Evolutionary conservation across 1,140 invertebrate genomes (phyloP), one percentile per base, ranked within the genome.

Genomic region (Pachypeltis micranthus): DNA sequence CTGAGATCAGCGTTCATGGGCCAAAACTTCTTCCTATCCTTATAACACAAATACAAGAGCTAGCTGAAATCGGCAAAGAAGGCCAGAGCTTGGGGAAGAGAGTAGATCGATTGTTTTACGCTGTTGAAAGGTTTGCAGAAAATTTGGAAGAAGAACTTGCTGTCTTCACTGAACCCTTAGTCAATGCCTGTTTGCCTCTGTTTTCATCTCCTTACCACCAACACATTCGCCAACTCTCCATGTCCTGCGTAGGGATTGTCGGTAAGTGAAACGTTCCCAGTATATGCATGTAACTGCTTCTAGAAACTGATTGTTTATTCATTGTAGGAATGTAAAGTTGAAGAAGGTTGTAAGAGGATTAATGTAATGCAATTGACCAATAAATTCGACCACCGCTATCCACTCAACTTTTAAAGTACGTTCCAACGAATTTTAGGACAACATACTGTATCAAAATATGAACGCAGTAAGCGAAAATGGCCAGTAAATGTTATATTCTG

Each of bases 111-210:
- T 84, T 89, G 74, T 91, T 91, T 70, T 91, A 90, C 72, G 88
- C 89, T 0, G 68, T 92, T 24, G 87, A 91, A 72, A 84, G 82
- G 39, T 90, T 89, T 67, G 88, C 85, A 70, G 87, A 90, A 73
- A 88, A 89, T 74, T 73, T 91, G 29, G 85, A 84, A 60, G 79
- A 85, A 21, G 81, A 80, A 14, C 75, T 91, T 12, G 66, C 85
- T 21, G 86, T 86, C 0, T 87, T 88, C 71, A 71, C 91, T 39
- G 83, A 85, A 0, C 76, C 79, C 1, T 71, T 91, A 14, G 89
- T 91, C 86, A 81, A 83, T 23, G 77, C 80, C 62, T 70, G 89
- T 1, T 78, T 90, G 39, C 76, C 78, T 39, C 78, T 83, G 4
- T 67, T 90, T 31, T 75, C 78, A 57, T 76, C 79, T 2, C 71